Conservation (phyloP, 64 coral and sea anemone species). For the Stylophora pistillata region DNA sequence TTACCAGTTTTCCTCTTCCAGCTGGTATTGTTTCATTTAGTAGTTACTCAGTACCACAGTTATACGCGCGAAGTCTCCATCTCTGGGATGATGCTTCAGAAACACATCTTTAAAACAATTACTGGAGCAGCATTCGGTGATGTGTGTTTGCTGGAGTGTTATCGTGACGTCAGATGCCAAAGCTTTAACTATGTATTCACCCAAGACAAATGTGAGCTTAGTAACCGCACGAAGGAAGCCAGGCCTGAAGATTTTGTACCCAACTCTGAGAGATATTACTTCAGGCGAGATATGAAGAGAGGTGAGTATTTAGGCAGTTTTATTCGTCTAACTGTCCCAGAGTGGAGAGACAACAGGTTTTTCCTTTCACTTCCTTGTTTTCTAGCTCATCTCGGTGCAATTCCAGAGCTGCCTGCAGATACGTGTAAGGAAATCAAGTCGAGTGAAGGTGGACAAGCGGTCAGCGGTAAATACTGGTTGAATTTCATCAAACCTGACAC, state of each 20-base stretch:
- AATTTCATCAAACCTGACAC: neutral
- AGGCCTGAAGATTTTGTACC: conserved; percentile 4
- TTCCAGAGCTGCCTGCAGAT: neutral
- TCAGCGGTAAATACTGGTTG: neutral
- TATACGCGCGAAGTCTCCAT: neutral
- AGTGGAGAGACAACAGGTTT: too few species aligned
- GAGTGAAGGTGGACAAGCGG: neutral
- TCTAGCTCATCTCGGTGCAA: neutral
- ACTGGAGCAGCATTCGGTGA: too few species aligned
- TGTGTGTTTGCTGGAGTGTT: neutral
- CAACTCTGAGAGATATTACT: neutral
- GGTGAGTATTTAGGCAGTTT: too few species aligned
- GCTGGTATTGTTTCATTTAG: too few species aligned
- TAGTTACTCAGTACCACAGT: too few species aligned
- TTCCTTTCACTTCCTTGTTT: too few species aligned
- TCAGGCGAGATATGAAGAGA: too few species aligned
- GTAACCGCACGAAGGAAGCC: neutral
- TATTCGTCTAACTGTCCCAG: too few species aligned
- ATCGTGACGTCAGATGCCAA: neutral
- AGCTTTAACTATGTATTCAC: conserved; percentile 9
- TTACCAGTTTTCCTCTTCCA: too few species aligned
- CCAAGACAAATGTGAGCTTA: neutral
- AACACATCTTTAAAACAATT: neutral
- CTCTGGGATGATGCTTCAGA: neutral
- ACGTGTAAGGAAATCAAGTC: neutral